Evolutionary conservation across 2,888 invertebrate species (phyloP), one percentile per base, ranked within the genome.

Genomic region (Yponomeuta evonymella): DNA sequence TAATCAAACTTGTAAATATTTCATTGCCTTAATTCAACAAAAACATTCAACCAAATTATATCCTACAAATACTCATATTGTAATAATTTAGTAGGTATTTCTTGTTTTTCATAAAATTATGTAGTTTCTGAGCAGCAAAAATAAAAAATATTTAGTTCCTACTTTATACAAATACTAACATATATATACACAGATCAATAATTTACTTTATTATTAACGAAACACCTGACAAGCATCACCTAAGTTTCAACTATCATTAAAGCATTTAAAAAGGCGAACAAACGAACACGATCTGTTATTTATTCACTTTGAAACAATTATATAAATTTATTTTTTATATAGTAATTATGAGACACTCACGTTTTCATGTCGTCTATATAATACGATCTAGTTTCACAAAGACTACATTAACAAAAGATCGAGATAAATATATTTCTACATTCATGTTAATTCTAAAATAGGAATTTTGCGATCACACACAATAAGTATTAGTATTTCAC

Each of bases 241-340:
- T 87, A 86, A 79, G 74, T 85, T 79, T 83, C 81, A 77, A 84
- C 87, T 89, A 89, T 84, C 81, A 76, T 91, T 90, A 90, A 91
- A 91, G 91, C 92, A 89, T 90, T 86, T 84, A 81, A 83, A 85
- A 90, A 91, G 91, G 91, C 92, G 85, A 87, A 84, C 79, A 88
- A 89, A 87, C 84, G 85, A 89, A 88, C 87, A 86, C 85, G 84
- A 83, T 84, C 29, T 29, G n/a, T 65, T 65, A 65, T 65, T 15
- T 12, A 58, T 58, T 58, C 51, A 58, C 51, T 51, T n/a, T 6
- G 5, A 67, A n/a, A 63, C 33, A 70, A 48, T 58, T 12, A 23
- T n/a, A 51, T 58, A 58, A 15, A 58, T 58, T 58, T 15, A 58
- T 58, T 15, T 12, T 15, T 15, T 58, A 58, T 58, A 15, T 58